Evolutionary conservation across 2,888 invertebrate genomes (phyloP).

Genomic region (Noctua comes): DNA sequence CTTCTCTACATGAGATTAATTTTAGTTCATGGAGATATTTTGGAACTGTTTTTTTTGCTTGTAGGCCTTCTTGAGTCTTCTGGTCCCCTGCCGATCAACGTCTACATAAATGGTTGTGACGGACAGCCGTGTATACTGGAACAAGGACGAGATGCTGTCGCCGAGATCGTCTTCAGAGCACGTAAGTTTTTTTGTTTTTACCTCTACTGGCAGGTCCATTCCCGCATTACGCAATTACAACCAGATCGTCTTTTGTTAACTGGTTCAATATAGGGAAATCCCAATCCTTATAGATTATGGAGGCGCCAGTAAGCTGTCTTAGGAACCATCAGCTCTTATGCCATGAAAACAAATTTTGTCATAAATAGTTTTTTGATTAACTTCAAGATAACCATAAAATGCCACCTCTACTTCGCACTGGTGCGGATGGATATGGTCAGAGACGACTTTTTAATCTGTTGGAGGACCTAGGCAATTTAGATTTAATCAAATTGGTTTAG

Average conservation of each 20-base stretch:
- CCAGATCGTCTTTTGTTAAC: neutral
- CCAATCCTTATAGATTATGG: neutral
- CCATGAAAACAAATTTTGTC: neutral
- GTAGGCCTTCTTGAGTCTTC: neutral
- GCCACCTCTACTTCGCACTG: neutral
- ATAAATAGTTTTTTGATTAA: neutral
- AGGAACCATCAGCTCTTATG: neutral
- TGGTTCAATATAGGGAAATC: neutral
- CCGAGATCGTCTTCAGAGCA: neutral
- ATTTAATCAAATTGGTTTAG: neutral
- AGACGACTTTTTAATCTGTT: neutral
- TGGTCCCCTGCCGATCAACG: neutral
- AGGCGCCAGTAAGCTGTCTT: neutral
- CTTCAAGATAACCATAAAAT: neutral
- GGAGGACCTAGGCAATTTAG: neutral
- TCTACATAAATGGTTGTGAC: neutral
- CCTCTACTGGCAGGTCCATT: neutral
- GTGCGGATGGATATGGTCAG: neutral
- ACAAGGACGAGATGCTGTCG: neutral
- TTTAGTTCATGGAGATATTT: neutral
- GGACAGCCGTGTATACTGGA: neutral
- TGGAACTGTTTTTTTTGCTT: neutral
- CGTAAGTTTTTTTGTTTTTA: slow-evolving; percentile 13
- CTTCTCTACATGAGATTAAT: no score
- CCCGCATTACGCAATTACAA: neutral